Conservation (phyloP, 2,888 invertebrate genomes). For the Machimus atricapillus region DNA sequence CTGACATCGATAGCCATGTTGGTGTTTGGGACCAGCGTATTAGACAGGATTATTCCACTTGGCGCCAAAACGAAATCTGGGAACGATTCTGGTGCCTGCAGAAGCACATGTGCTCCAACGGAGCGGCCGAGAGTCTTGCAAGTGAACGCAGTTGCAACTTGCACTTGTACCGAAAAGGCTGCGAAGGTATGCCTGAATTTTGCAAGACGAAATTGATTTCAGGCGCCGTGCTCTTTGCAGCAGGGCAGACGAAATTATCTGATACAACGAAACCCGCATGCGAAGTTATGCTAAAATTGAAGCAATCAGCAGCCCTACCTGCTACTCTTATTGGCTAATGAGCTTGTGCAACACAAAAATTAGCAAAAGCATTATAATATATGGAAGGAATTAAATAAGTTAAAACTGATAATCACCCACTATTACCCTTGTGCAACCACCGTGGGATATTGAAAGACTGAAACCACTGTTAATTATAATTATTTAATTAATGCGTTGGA, state of each 20-base stretch:
- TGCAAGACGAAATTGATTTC: neutral
- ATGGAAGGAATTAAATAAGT: neutral
- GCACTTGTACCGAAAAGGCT: neutral
- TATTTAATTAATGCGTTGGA: neutral
- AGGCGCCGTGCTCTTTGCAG: neutral
- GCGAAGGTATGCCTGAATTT: neutral
- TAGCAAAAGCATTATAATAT: neutral
- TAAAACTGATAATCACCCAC: neutral
- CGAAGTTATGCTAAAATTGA: neutral
- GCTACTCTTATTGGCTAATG: neutral
- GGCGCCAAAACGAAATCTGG: conserved; percentile 32
- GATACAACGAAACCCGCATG: neutral
- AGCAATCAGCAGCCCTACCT: neutral
- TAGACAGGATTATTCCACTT: conserved; percentile 41
- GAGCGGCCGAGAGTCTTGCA: neutral
- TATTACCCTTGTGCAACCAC: neutral
- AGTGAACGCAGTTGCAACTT: neutral
- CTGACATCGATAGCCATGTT: conserved; percentile 33
- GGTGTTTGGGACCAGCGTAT: conserved; percentile 8
- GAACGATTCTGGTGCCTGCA: neutral
- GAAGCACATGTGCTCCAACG: neutral
- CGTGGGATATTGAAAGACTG: neutral
- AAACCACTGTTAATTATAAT: neutral
- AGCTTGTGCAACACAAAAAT: neutral
- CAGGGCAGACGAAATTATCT: neutral